Conservation (phyloP, 2,888 invertebrate genomes). For the Lasioglossum zephyrum region DNA sequence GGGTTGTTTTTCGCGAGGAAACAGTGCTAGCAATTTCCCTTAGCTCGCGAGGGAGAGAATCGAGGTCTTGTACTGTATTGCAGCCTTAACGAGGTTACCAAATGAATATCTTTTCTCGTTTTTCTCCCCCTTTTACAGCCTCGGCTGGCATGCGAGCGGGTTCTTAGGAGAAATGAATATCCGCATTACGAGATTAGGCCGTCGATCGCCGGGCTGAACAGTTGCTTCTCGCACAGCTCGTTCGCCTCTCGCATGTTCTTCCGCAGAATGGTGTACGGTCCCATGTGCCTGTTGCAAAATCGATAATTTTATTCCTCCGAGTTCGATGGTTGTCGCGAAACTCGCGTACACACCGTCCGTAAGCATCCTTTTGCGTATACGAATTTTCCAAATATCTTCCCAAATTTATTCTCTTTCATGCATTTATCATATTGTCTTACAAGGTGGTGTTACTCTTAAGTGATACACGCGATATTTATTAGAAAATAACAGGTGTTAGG, state of each 20-base stretch:
- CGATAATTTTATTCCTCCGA: slow-evolving; percentile 11
- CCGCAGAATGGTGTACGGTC: slow-evolving; percentile 73
- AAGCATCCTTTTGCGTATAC: neutral
- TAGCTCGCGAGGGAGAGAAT: slow-evolving; percentile 20
- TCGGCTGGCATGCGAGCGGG: neutral
- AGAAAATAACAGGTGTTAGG: too few relatives aligned
- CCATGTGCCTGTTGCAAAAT: slow-evolving; percentile 70
- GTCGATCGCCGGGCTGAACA: slow-evolving; percentile 73
- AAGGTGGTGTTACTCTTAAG: neutral
- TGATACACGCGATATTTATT: too few relatives aligned
- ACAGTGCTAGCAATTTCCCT: slow-evolving; percentile 1
- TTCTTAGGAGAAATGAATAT: slow-evolving; percentile 34
- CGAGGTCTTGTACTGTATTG: slow-evolving; percentile 8
- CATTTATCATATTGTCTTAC: neutral
- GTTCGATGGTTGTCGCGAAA: neutral
- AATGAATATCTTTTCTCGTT: slow-evolving; percentile 31
- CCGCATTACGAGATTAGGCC: slow-evolving; percentile 74
- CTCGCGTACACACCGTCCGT: neutral
- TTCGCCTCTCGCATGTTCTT: slow-evolving; percentile 77
- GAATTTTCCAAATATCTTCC: neutral
- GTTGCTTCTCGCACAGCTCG: slow-evolving; percentile 77
- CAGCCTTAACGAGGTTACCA: slow-evolving; percentile 33
- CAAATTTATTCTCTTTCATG: neutral
- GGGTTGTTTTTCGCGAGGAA: neutral
- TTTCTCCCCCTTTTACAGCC: neutral